Base-by-base conservation (phyloP, 1,140 invertebrate genomes). In the Aphelenchoides fujianensis region DNA sequence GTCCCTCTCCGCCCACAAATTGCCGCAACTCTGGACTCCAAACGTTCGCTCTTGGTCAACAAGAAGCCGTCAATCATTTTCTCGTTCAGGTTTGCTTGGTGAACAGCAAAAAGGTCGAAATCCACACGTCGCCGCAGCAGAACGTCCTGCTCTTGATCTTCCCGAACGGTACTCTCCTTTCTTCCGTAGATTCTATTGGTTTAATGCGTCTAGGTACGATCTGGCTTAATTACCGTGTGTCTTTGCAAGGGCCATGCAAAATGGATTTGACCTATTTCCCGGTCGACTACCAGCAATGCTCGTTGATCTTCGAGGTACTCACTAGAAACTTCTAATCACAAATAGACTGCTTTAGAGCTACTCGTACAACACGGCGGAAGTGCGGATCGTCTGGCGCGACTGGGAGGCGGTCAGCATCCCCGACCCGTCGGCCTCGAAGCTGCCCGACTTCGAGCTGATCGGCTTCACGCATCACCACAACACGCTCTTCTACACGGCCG, bases 341-440 rank as follows among this genome's bases (percentile, higher is more conserved):
- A 34, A 9, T 32, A 23, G 27, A 16, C 1, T 71, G 23, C 72
- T 77, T 68, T 37, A 81, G 76, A 74, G 71, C 67, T 83, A 83
- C 66, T 81, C 78, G 7, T 83, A 84, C 72, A 83, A 83, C 32
- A 84, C 78, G n/a, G 82, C 80, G 3, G 81, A 83, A 74, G 81
- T 83, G 19, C 48, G 77, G 23, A 84, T 83, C 12, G 74, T 82
- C 35, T 83, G 81, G 81, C 57, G 82, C 2, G 75, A 80, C 57
- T 84, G 81, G 82, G 81, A 84, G 27, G 62, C 81, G 0, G 81
- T 83, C 7, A 79, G 82, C 1, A 84, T 83, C 32, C 82, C 82
- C 5, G 82, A 83, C 37, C 78, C 80, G 2, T 77, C 72, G 30
- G 74, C 81, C 0, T 84, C 78, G 53, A 81, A 78, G 23, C 73